Percentiles rank a stretch among this genome's conserved stretches.
Evolutionary conservation across 1,140 invertebrate genomes (phyloP).

Genomic region (Anagrus nilaparvatae): DNA sequence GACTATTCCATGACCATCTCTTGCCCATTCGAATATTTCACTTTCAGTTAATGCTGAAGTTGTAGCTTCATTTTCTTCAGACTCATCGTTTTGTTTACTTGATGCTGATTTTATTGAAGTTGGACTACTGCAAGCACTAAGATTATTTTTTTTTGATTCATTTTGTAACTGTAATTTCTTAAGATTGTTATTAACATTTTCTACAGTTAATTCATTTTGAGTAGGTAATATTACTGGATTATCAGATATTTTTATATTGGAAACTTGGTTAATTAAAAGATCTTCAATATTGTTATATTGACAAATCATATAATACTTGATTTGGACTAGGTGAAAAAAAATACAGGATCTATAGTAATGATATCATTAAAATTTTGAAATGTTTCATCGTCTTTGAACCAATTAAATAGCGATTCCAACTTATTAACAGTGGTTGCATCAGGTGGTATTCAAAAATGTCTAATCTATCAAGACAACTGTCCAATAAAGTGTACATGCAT

Average conservation of each 20-base stretch:
- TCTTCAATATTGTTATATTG: no score
- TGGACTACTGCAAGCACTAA: constrained; percentile 43
- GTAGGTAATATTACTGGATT: constrained; percentile 6
- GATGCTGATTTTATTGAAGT: constrained; percentile 31
- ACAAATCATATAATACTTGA: constrained; percentile 68
- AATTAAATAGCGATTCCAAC: constrained; percentile 48
- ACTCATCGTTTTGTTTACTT: constrained; percentile 36
- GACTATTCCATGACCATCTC: constrained; percentile 55
- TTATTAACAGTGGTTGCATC: constrained; percentile 65
- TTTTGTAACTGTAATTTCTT: constrained; percentile 31
- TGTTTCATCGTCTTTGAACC: constrained; percentile 29
- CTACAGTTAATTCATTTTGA: constrained; percentile 15
- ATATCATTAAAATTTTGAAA: constrained; percentile 28
- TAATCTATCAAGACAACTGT: constrained; percentile 88
- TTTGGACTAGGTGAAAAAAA: constrained; percentile 65
- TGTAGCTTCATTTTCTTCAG: constrained; percentile 48
- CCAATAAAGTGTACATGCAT: constrained; percentile 97
- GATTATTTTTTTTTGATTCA: constrained; percentile 13
- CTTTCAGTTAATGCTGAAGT: constrained; percentile 68
- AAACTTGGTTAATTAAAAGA: background rate
- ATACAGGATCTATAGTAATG: constrained; percentile 47
- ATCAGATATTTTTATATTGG: no score
- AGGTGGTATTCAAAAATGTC: constrained; percentile 92
- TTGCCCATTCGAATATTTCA: constrained; percentile 75
- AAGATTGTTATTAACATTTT: constrained; percentile 30